These are phyloP conservation scores for Ylistrum balloti DNA, from an alignment of 1,140 invertebrate species.

Conservation along the genomic window DNA sequence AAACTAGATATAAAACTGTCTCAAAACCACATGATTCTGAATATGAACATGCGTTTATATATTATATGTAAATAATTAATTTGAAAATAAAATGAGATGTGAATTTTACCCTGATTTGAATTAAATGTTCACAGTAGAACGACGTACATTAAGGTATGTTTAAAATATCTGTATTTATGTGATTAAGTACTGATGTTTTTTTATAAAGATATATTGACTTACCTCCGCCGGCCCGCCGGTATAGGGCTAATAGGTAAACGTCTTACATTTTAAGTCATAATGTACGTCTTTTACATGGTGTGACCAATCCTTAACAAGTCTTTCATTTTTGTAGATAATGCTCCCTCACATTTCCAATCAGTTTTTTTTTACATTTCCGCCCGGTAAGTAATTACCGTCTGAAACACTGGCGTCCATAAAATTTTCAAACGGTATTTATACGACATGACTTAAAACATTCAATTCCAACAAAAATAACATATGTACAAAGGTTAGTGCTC, in stretches of 20 bases:
- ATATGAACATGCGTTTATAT: not conserved
- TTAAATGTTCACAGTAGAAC: too few species aligned
- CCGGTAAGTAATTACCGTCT: not conserved
- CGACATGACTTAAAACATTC: not conserved
- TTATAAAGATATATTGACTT: not conserved
- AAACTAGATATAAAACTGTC: not conserved
- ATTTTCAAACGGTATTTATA: not conserved
- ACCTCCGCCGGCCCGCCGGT: constrained; percentile 6
- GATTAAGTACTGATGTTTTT: not conserved
- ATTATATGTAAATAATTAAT: not conserved
- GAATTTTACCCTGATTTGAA: too few species aligned
- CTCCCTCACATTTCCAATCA: constrained; percentile 1
- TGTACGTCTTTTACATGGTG: not conserved
- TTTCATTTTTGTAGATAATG: not conserved
- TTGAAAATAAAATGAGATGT: too few species aligned
- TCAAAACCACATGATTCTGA: not conserved
- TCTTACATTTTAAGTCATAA: not conserved
- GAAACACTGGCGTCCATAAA: constrained; percentile 9
- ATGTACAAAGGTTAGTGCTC: not conserved
- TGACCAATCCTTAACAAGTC: not conserved
- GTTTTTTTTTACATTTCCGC: constrained; percentile 17
- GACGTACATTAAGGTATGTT: too few species aligned
- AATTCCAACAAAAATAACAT: not conserved
- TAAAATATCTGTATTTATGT: too few species aligned
- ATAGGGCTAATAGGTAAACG: not conserved